These are phyloP conservation scores for Labia minor DNA, from an alignment of 2,888 invertebrate genomes.

Conservation along the genomic window DNA sequence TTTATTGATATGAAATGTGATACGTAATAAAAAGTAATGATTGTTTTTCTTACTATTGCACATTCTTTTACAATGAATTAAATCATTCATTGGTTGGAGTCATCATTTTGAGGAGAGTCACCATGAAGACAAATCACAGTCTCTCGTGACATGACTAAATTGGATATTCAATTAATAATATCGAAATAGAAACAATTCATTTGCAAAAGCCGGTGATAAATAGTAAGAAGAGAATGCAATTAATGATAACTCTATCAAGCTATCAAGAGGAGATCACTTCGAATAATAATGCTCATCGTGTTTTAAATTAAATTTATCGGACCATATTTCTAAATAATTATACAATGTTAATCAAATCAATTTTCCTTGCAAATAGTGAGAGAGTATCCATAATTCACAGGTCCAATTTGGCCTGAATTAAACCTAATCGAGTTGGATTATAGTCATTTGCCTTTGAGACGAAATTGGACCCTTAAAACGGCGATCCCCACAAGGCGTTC, in stretches of 20 bases:
- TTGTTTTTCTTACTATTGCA: neutral
- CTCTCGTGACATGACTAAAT: conserved; percentile 1
- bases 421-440: conserved; percentile 7
- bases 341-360: neutral
- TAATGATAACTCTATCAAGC: neutral
- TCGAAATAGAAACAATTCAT: neutral
- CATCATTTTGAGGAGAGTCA: neutral
- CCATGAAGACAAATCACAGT: neutral
- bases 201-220: neutral
- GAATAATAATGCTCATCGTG: too few relatives aligned
- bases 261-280: too few relatives aligned
- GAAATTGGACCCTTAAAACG: conserved; percentile 7
- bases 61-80: neutral
- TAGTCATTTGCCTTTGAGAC: conserved; percentile 5
- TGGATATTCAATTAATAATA: neutral
- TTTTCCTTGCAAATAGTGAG: neutral
- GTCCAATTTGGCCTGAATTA: conserved; percentile 6
- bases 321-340: neutral
- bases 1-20: too few relatives aligned
- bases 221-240: neutral
- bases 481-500: neutral
- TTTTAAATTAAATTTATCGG: too few relatives aligned
- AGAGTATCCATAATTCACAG: neutral
- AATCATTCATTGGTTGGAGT: neutral
- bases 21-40: too few relatives aligned